Conservation (phyloP, 1,140 invertebrate genomes). For the Apis dorsata region DNA sequence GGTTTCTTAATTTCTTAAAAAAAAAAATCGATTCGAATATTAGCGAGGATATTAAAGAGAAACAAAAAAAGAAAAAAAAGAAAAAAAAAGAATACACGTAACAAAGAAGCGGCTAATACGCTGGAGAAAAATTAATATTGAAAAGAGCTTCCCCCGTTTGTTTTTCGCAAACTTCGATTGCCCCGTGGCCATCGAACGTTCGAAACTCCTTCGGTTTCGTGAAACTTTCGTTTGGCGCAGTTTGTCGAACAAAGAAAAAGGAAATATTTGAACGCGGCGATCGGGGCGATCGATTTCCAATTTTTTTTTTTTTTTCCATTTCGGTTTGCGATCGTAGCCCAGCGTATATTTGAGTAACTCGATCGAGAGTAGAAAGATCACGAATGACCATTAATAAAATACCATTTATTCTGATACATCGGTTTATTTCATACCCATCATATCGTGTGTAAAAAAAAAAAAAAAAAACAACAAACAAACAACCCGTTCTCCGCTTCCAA, state of each 20-base stretch:
- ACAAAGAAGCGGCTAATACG: neutral
- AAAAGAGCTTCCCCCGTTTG: neutral
- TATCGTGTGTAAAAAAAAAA: neutral
- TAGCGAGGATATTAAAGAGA: neutral
- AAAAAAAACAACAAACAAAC: neutral
- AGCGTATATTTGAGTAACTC: conserved; percentile 23
- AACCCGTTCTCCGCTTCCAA: too few relatives aligned
- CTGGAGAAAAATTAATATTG: neutral
- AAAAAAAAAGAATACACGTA: neutral
- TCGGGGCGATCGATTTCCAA: neutral
- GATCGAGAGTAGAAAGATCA: conserved; percentile 41
- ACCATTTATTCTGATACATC: conserved; percentile 72
- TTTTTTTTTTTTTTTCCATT: neutral
- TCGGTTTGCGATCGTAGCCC: conserved; percentile 23
- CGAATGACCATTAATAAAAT: conserved; percentile 70
- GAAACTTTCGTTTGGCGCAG: neutral
- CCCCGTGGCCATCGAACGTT: neutral
- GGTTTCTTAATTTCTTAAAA: neutral
- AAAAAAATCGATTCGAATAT: neutral
- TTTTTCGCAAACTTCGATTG: neutral
- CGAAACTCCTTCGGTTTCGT: neutral
- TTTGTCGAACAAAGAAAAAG: neutral
- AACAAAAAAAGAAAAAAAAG: neutral
- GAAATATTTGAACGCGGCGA: neutral
- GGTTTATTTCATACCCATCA: conserved; percentile 59